Conservation (phyloP, 2,888 invertebrate genomes). For the Pogonocherus hispidulus region DNA sequence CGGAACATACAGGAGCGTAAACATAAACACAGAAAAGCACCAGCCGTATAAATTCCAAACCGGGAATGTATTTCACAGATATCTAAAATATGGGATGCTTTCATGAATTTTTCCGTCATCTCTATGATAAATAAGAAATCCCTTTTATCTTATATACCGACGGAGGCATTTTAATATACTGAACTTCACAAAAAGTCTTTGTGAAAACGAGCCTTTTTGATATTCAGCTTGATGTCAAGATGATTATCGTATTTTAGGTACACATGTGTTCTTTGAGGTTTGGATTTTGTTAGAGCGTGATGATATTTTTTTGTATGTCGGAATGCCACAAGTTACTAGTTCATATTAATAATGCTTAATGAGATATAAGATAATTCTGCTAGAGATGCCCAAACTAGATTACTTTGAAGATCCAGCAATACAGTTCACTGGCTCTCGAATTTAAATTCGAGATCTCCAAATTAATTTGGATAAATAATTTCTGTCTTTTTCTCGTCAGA, state of each 20-base stretch:
- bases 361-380: constrained; percentile 35
- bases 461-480: constrained; percentile 45
- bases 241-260: constrained; percentile 46
- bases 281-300: constrained; percentile 21
- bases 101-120: constrained; percentile 59
- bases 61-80: constrained; percentile 39
- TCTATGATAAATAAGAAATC: constrained; percentile 60
- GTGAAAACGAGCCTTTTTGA: constrained; percentile 47
- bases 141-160: constrained; percentile 53
- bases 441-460: too few relatives aligned
- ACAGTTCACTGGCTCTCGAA: constrained; percentile 39
- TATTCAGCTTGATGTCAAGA: constrained; percentile 46
- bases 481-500: constrained; percentile 36
- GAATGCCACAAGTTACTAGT: constrained; percentile 44
- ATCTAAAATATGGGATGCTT: constrained; percentile 49
- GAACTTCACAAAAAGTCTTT: constrained; percentile 42
- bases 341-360: constrained; percentile 40
- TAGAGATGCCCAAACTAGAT: constrained; percentile 41
- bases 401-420: constrained; percentile 43
- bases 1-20: constrained; percentile 35
- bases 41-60: constrained; percentile 29
- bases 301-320: constrained; percentile 31
- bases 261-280: constrained; percentile 37
- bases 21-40: constrained; percentile 26
- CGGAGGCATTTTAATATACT: constrained; percentile 52